Evolutionary conservation across 1,140 invertebrate species (phyloP), one percentile per base, ranked within the genome.

Genomic region (Macrosteles quadrilineatus): DNA sequence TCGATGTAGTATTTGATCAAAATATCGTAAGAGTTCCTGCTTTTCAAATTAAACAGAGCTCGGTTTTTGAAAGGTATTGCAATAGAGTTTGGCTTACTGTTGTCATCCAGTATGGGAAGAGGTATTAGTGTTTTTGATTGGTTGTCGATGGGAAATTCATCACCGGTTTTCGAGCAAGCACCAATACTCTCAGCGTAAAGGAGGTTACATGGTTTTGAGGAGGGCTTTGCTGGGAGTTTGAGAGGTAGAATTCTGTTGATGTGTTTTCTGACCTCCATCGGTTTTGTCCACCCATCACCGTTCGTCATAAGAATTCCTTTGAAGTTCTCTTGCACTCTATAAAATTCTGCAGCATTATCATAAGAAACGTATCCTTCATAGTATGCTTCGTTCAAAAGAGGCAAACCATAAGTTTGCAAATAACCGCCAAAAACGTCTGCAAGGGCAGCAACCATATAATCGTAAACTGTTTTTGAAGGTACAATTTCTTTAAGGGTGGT

Each of bases 361-460:
- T 70, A 73, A 17, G 40, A 29, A 0, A 74, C 47, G 12, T 62
- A 63, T 4, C 74, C 74, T 36, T 72, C 74, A 45, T 75, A 75
- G 53, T 70, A 75, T 2, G 69, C 71, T 32, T 72, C 63, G 4
- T 72, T 65, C 2, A 71, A 40, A 25, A 73, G 30, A 0, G 74
- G 73, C 11, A 75, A 17, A 17, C 69, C 70, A 45, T 71, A 74
- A 2, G 64, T 30, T 36, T 72, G 50, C 17, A 74, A 27, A 50
- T 71, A 73, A 14, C 72, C 72, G 9, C 72, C 72, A 11, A 73
- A 64, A 4, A 47, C 27, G 23, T 73, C 72, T 4, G 72, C 43
- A 14, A 71, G 55, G 0, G 70, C 69, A 17, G 47, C 47, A 2
- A 73, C 12, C 14, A 71, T 43, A 12, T 71, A 36, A 23, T 25